phyloP scores from a whole-genome alignment of 2,888 invertebrate genomes.

The Ophioninae sp. region DNA sequence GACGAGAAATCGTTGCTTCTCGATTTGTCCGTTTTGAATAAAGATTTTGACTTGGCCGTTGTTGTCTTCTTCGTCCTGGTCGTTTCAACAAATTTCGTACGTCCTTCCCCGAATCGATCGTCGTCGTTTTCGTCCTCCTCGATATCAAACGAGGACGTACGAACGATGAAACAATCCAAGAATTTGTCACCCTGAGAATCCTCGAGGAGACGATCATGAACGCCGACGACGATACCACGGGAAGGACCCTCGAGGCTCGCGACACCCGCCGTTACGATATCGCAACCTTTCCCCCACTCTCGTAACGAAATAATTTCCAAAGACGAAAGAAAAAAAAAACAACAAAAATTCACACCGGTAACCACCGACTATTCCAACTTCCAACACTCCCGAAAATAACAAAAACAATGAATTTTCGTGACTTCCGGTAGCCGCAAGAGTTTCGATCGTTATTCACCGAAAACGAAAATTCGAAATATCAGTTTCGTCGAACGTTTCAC shows the following conservation, averaged over 20 bases:
- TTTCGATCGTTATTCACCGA: no score
- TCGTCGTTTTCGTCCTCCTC: slow-evolving; percentile 28
- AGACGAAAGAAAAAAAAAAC: background rate
- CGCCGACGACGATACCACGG: slow-evolving; percentile 39
- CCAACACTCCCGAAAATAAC: no score
- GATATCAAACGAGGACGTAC: slow-evolving; percentile 31
- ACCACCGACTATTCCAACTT: no score
- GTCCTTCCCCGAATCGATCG: slow-evolving; percentile 19
- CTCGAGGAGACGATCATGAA: slow-evolving; percentile 28
- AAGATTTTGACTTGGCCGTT: background rate
- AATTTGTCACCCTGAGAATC: background rate
- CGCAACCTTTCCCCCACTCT: no score
- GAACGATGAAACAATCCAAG: slow-evolving; percentile 1
- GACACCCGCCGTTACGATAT: slow-evolving; percentile 80
- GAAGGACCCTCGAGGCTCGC: slow-evolving; percentile 77
- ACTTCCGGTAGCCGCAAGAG: no score
- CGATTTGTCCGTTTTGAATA: slow-evolving; percentile 9
- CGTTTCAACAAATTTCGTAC: slow-evolving; percentile 9
- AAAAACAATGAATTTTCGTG: no score
- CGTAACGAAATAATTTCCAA: no score
- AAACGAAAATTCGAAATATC: no score
- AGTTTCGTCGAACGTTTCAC: no score
- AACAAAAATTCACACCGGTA: no score
- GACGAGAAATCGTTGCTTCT: slow-evolving; percentile 59
- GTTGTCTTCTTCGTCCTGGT: background rate